Conservation (phyloP, 2,113 vertebrate species). For the Cromileptes altivelis region DNA sequence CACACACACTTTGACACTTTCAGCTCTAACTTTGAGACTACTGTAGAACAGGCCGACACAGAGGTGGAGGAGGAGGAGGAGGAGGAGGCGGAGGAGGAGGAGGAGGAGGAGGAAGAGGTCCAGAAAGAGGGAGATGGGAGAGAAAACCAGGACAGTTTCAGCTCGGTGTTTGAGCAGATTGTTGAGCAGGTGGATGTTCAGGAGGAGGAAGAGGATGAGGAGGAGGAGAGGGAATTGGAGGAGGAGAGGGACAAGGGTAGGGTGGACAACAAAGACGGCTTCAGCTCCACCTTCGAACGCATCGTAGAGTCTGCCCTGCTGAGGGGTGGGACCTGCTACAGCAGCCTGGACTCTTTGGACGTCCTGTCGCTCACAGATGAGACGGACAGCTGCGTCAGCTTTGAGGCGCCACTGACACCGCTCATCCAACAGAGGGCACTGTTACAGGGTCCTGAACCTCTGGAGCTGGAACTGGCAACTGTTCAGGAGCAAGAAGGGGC, state of each 20-base stretch:
- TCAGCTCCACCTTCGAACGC: slow-evolving; percentile 96
- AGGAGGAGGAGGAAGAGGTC: slow-evolving; percentile 77
- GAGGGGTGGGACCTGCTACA: slow-evolving; percentile 93
- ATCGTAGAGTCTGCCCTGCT: slow-evolving; percentile 96
- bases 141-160: slow-evolving; percentile 92
- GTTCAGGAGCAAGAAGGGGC: slow-evolving; percentile 85
- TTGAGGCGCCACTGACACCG: slow-evolving; percentile 95
- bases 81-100: slow-evolving; percentile 80
- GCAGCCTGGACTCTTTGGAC: slow-evolving; percentile 95
- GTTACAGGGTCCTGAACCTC: slow-evolving; percentile 88
- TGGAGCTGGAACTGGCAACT: slow-evolving; percentile 88
- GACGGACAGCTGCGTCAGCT: slow-evolving; percentile 97
- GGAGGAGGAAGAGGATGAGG: slow-evolving; percentile 87
- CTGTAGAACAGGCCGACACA: slow-evolving; percentile 79
- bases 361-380: slow-evolving; percentile 96
- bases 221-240: slow-evolving; percentile 85
- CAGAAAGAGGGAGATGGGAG: slow-evolving; percentile 74
- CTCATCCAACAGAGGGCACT: slow-evolving; percentile 96
- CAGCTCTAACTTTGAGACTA: slow-evolving; percentile 85
- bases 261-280: slow-evolving; percentile 93
- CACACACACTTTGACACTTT: slow-evolving; percentile 81
- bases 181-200: slow-evolving; percentile 90
- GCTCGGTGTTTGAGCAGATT: slow-evolving; percentile 94
- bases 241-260: slow-evolving; percentile 83
- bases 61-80: slow-evolving; percentile 81